phyloP scores from a whole-genome alignment of 1,140 invertebrate species.

The Phenacoccus solenopsis region DNA sequence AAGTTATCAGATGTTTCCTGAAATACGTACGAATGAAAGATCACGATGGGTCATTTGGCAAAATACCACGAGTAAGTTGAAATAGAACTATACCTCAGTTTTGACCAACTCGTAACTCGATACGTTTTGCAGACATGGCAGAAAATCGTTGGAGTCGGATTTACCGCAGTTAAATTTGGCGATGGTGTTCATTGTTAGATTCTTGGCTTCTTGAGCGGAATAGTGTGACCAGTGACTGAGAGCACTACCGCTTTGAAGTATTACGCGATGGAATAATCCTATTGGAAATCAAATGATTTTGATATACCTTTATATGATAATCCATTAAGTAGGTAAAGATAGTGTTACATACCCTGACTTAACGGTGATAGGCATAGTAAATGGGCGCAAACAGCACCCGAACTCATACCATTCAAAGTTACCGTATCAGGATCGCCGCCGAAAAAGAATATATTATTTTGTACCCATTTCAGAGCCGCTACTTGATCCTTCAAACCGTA shows the following conservation, averaged over 20 bases:
- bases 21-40: too few species aligned
- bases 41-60: too few species aligned
- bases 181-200: not conserved
- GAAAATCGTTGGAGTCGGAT: not conserved
- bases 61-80: not conserved
- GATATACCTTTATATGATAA: too few species aligned
- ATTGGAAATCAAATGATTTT: not conserved
- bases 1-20: not conserved
- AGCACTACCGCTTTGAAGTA: slow-evolving; percentile 13
- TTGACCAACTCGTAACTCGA: not conserved
- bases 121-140: not conserved
- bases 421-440: not conserved
- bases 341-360: not conserved
- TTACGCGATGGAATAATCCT: slow-evolving; percentile 15
- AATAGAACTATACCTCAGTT: not conserved
- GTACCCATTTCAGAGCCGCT: not conserved
- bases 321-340: not conserved
- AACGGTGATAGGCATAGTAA: not conserved
- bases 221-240: not conserved
- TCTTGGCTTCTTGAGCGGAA: not conserved
- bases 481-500: not conserved
- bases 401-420: not conserved
- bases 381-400: not conserved
- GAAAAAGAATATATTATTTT: not conserved
- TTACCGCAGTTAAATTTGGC: not conserved